Conservation (phyloP, 1,140 invertebrate genomes). For the Nasonia giraulti region DNA sequence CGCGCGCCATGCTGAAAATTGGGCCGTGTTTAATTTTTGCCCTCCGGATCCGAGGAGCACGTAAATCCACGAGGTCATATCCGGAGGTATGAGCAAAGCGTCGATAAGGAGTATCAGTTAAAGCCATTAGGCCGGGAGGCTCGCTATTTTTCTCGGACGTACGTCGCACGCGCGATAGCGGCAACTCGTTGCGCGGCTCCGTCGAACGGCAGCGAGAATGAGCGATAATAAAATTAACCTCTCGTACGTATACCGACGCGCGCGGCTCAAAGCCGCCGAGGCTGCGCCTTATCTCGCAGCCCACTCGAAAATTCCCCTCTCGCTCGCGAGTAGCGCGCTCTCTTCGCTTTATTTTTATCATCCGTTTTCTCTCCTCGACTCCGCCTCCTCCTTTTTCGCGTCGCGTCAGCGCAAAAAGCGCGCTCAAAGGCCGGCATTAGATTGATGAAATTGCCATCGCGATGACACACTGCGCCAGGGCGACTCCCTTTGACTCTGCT, state of each 20-base stretch:
- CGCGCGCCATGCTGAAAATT: not conserved
- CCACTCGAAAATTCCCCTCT: constrained; percentile 25
- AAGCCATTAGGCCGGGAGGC: constrained; percentile 23
- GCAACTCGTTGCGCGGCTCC: constrained; percentile 26
- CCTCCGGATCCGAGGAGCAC: too few relatives aligned
- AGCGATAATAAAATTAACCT: constrained; percentile 51
- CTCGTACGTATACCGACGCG: not conserved
- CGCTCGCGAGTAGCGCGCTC: not conserved
- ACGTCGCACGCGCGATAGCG: constrained; percentile 21
- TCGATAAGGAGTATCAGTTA: constrained; percentile 49
- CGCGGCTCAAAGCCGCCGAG: constrained; percentile 13
- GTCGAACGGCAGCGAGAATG: constrained; percentile 26
- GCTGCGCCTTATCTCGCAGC: constrained; percentile 33
- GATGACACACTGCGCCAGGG: constrained; percentile 34
- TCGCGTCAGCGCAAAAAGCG: constrained; percentile 2
- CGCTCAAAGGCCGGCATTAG: constrained; percentile 26
- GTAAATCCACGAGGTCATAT: not conserved
- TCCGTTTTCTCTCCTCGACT: constrained; percentile 15
- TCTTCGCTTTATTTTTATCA: not conserved
- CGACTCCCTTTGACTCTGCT: not conserved
- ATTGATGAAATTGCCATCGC: constrained; percentile 33
- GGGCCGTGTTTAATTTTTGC: not conserved
- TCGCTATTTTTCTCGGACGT: not conserved
- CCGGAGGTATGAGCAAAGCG: constrained; percentile 24
- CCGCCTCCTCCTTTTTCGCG: constrained; percentile 8